Conservation (phyloP, 2,113 vertebrate genomes). For the Alectura lathami region DNA sequence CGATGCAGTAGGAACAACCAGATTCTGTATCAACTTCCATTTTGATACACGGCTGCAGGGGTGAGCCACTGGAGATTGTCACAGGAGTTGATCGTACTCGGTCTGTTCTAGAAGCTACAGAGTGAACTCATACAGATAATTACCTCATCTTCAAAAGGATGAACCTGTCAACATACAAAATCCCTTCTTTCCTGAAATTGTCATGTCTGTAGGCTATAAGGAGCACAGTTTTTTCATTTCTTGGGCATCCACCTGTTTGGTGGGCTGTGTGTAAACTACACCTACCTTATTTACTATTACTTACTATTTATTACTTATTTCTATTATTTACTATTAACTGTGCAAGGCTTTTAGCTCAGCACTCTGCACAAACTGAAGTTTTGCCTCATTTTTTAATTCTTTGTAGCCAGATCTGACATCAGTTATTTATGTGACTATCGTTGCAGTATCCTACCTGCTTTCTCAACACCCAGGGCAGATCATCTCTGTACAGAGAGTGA, state of each 20-base stretch:
- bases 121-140: conserved; percentile 65
- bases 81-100: background rate
- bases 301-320: too few relatives aligned
- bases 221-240: background rate
- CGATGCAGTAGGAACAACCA: background rate
- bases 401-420: background rate
- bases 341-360: background rate
- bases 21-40: background rate
- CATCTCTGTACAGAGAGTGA: too few relatives aligned
- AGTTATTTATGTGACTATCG: background rate
- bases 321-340: background rate
- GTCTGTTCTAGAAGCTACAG: background rate
- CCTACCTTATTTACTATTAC: background rate
- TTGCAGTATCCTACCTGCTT: background rate
- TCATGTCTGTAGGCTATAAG: background rate
- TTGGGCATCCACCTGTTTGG: conserved; percentile 1
- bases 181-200: background rate
- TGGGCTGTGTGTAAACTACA: background rate
- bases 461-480: background rate
- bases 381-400: background rate
- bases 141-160: conserved; percentile 53
- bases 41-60: conserved; percentile 12
- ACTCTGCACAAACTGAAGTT: background rate
- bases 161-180: conserved; percentile 40
- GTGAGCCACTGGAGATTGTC: background rate